These are phyloP conservation scores for Anthopleura xanthogrammica DNA, from an alignment of 92 coral and sea anemone genomes.

Conservation along the genomic window DNA sequence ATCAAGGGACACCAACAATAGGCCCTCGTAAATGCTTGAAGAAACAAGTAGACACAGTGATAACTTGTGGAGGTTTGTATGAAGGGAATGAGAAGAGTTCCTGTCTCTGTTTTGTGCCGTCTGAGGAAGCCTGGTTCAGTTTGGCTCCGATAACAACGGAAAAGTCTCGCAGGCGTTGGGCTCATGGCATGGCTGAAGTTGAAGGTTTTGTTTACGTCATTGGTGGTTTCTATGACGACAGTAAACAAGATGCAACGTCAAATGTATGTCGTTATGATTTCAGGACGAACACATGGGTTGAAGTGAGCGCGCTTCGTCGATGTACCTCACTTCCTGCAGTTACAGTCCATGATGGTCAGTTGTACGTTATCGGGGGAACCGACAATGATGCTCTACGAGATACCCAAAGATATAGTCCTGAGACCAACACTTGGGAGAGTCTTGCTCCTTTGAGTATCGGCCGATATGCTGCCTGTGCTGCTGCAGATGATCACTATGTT, in stretches of 20 bases:
- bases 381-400: slow-evolving; percentile 48
- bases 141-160: slow-evolving; percentile 29
- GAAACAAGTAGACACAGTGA: slow-evolving; percentile 11
- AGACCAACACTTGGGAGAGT: slow-evolving; percentile 54
- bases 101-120: slow-evolving; percentile 7
- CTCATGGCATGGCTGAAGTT: slow-evolving; percentile 33
- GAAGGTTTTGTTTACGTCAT: slow-evolving; percentile 32
- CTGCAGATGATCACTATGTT: slow-evolving; percentile 29
- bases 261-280: slow-evolving; percentile 47
- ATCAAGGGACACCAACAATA: background rate
- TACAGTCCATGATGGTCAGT: slow-evolving; percentile 47
- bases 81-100: slow-evolving; percentile 8
- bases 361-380: slow-evolving; percentile 58
- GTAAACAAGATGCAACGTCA: slow-evolving; percentile 46
- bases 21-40: slow-evolving; percentile 27
- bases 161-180: slow-evolving; percentile 20
- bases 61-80: slow-evolving; percentile 27
- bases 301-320: slow-evolving; percentile 32
- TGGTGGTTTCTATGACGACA: slow-evolving; percentile 39
- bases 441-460: slow-evolving; percentile 40
- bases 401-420: slow-evolving; percentile 52
- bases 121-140: slow-evolving; percentile 24
- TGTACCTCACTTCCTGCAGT: slow-evolving; percentile 41
- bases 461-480: slow-evolving; percentile 59
- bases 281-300: slow-evolving; percentile 49